Evolutionary conservation across 2,888 invertebrate species (phyloP).

Genomic region (Bombylius discolor): DNA sequence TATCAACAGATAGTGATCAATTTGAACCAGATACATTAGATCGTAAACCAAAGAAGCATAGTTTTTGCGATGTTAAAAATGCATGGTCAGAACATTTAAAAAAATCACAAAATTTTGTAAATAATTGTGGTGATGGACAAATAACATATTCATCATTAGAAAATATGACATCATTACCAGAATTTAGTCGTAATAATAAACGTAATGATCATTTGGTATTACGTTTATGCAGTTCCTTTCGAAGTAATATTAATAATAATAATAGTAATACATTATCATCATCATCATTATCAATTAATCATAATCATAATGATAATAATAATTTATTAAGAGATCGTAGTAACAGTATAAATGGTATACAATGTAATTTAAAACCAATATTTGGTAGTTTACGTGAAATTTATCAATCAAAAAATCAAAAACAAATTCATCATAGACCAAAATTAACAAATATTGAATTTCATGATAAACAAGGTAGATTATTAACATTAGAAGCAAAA

Average conservation of each 20-base stretch:
- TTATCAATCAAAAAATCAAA: constrained; percentile 49
- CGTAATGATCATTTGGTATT: constrained; percentile 45
- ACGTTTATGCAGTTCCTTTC: constrained; percentile 57
- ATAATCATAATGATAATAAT: not conserved
- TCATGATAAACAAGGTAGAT: constrained; percentile 43
- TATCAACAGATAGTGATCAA: constrained; percentile 48
- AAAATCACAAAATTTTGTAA: constrained; percentile 34
- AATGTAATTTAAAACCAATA: constrained; percentile 19
- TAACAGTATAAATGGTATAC: constrained; percentile 15
- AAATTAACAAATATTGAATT: constrained; percentile 23
- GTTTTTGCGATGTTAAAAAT: constrained; percentile 32
- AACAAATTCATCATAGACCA: constrained; percentile 34
- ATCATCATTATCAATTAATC: too few species aligned
- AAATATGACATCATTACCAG: constrained; percentile 24
- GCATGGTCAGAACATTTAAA: constrained; percentile 44
- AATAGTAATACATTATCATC: not conserved
- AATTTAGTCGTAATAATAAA: constrained; percentile 20
- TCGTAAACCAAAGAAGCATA: constrained; percentile 53
- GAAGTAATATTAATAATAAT: constrained; percentile 35
- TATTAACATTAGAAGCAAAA: constrained; percentile 57
- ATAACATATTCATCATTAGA: constrained; percentile 19
- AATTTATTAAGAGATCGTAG: not conserved
- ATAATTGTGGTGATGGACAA: constrained; percentile 21
- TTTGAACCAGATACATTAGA: constrained; percentile 81
- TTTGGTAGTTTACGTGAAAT: constrained; percentile 62